Evolutionary conservation across 2,888 invertebrate genomes (phyloP), one percentile per base, ranked within the genome.

Genomic region (Mythimna vitellina): DNA sequence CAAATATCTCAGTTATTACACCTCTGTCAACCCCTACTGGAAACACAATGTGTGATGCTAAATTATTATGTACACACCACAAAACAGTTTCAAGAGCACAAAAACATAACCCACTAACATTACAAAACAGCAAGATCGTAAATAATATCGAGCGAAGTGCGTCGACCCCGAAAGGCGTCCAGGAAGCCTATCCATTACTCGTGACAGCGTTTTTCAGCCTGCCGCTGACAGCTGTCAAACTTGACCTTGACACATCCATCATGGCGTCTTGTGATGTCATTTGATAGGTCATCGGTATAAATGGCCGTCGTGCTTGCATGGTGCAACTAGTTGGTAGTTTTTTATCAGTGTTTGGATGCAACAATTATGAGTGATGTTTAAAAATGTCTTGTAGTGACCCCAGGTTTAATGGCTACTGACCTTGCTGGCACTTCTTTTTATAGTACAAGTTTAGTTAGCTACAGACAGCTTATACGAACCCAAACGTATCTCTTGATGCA

Each of bases 101-200:
- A 66, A 70, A 71, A 58, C 61, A 62, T 65, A 74, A 60, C 70
- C 66, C 22, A 70, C 46, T 61, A 20, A 82, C 42, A 73, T 67
- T 51, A 35, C 61, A 65, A 57, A 82, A 72, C 61, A 73, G 17
- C 64, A 72, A 72, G 42, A 49, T 73, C 80, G 83, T 83, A 83
- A 83, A 85, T 79, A 81, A 87, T 86, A 86, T 85, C 83, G 83
- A 75, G 66, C 76, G 84, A 83, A 93, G 92, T 92, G 84, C 89
- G 92, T 88, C 92, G 93, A 85, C 86, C 79, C 75, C 88, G 89
- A 90, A 83, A 89, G 82, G 86, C 85, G 82, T 82, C 89, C 89
- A 92, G 92, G 89, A 90, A 89, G 92, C 94, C 78, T 91, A 96
- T 95, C 95, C 94, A 95, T 95, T 94, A 95, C 91, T 81, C 83